Evolutionary conservation across 2,888 invertebrate species (phyloP).

Genomic region (Macroteleia sp.): DNA sequence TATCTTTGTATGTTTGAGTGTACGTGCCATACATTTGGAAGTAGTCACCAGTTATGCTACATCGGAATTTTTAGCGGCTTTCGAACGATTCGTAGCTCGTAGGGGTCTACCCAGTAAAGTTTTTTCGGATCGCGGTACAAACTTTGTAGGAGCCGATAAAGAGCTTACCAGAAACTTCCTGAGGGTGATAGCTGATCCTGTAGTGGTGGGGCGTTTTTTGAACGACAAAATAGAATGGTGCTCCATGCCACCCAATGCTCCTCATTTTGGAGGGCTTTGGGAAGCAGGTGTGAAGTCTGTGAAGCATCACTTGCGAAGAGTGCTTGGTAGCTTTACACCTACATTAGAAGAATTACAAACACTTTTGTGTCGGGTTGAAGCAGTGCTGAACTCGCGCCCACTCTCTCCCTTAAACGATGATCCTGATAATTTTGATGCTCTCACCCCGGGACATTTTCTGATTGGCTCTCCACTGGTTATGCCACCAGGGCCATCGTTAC

Average conservation of each 20-base stretch:
- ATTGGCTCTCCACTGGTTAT: no score
- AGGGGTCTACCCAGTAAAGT: conserved; percentile 60
- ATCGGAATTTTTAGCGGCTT: neutral
- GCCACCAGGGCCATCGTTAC: no score
- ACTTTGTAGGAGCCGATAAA: conserved; percentile 69
- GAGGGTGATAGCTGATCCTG: neutral
- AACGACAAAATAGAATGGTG: neutral
- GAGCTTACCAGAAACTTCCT: conserved; percentile 40
- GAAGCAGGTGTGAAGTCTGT: neutral
- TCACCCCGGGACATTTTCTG: neutral
- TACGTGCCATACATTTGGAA: conserved; percentile 55
- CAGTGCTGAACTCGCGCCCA: no score
- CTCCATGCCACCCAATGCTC: neutral
- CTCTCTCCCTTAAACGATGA: neutral
- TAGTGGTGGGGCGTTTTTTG: no score
- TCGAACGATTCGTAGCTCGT: conserved; percentile 67
- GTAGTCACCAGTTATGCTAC: no score
- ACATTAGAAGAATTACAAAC: neutral
- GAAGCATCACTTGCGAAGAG: neutral
- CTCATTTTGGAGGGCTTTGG: neutral
- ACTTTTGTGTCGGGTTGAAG: no score
- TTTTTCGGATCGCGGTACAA: conserved; percentile 70
- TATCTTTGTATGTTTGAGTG: conserved; percentile 68
- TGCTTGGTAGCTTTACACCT: neutral
- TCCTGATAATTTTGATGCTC: neutral